These are phyloP conservation scores for Lithosia quadra DNA, from an alignment of 2,888 invertebrate genomes.

Conservation along the genomic window DNA sequence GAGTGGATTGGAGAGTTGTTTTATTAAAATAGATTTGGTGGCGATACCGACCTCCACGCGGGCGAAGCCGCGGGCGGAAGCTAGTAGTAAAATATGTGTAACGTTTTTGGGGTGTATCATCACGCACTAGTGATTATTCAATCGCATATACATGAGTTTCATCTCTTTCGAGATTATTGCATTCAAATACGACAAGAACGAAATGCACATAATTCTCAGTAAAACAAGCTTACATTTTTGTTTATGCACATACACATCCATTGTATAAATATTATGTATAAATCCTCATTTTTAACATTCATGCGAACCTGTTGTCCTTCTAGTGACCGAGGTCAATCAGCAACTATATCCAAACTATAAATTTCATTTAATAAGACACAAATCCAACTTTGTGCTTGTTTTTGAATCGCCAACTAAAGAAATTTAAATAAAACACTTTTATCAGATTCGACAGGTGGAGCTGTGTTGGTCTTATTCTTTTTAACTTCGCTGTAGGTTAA, in stretches of 20 bases:
- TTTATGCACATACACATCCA: constrained; percentile 38
- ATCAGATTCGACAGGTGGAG: constrained; percentile 87
- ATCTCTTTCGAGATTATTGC: background rate
- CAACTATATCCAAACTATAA: constrained; percentile 84
- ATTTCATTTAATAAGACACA: constrained; percentile 87
- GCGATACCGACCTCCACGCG: too few relatives aligned
- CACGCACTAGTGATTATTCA: background rate
- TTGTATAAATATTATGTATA: constrained; percentile 53
- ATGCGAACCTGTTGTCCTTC: constrained; percentile 76
- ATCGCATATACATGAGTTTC: constrained; percentile 1
- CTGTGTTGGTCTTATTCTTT: constrained; percentile 70
- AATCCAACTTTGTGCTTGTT: constrained; percentile 81
- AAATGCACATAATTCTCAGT: constrained; percentile 13
- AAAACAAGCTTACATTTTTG: constrained; percentile 31
- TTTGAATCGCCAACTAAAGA: constrained; percentile 81
- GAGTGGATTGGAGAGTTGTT: too few relatives aligned
- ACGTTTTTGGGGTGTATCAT: background rate
- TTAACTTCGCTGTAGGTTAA: constrained; percentile 85
- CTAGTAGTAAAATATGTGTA: constrained; percentile 9
- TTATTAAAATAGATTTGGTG: too few relatives aligned
- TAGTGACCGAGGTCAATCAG: constrained; percentile 85
- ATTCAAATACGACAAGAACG: constrained; percentile 5
- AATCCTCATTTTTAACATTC: constrained; percentile 74
- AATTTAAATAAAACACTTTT: constrained; percentile 87
- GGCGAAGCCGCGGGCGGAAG: too few relatives aligned